These are phyloP conservation scores for Chrysolina americana DNA, from an alignment of 2,888 invertebrate genomes.

Conservation along the genomic window DNA sequence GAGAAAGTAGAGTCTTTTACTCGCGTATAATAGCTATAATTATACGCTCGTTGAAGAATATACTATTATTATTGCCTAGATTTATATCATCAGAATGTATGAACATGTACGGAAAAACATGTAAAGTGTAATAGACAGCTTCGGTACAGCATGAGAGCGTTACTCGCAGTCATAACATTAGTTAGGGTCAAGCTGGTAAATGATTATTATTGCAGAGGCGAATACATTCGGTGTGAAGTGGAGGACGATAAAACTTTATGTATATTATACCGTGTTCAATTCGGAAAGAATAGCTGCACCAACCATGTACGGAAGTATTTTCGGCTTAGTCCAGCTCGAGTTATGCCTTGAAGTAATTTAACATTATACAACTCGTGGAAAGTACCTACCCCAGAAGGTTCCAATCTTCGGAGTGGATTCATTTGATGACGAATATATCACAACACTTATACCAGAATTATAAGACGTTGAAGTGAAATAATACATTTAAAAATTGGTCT, in stretches of 20 bases:
- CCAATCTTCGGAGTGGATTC: too few relatives aligned
- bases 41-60: too few relatives aligned
- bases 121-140: slow-evolving; percentile 34
- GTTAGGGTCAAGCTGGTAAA: slow-evolving; percentile 64
- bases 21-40: too few relatives aligned
- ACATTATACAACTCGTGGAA: not conserved
- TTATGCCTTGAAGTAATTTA: not conserved
- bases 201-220: slow-evolving; percentile 65
- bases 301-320: slow-evolving; percentile 4
- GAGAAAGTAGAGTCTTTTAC: too few relatives aligned
- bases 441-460: too few relatives aligned
- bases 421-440: too few relatives aligned
- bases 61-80: too few relatives aligned
- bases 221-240: slow-evolving; percentile 60
- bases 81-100: too few relatives aligned
- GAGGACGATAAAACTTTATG: slow-evolving; percentile 68
- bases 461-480: too few relatives aligned
- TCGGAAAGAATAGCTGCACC: slow-evolving; percentile 29
- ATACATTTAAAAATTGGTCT: too few relatives aligned
- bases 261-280: slow-evolving; percentile 65
- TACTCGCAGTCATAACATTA: slow-evolving; percentile 48
- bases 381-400: too few relatives aligned
- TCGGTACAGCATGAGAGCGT: slow-evolving; percentile 33
- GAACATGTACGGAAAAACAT: slow-evolving; percentile 4
- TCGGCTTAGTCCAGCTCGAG: not conserved